Conservation (phyloP, 2,113 vertebrate genomes). For the Haemorhous mexicanus region DNA sequence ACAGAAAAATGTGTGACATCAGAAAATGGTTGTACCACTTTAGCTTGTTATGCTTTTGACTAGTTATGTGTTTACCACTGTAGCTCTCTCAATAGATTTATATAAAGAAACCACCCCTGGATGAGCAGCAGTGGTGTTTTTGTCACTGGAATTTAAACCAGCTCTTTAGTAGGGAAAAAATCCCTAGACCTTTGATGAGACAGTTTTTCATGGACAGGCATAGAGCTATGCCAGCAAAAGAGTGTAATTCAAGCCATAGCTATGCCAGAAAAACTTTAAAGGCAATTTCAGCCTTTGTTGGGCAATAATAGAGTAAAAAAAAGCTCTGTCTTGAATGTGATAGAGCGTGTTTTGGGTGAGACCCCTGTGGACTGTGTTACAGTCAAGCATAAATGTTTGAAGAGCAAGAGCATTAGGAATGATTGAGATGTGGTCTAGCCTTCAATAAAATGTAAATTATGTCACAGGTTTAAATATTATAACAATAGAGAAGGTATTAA, state of each 20-base stretch:
- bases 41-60: background rate
- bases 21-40: rapidly evolving
- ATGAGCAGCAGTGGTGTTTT: background rate
- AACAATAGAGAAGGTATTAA: background rate
- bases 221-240: background rate
- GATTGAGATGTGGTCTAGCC: background rate
- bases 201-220: background rate
- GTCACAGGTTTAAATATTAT: background rate
- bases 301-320: background rate
- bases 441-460: background rate
- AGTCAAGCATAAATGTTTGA: background rate
- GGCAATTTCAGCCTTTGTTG: background rate
- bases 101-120: background rate
- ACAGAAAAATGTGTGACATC: rapidly evolving
- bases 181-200: background rate
- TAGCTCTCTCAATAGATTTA: background rate
- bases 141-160: background rate
- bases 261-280: background rate
- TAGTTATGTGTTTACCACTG: background rate
- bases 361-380: background rate
- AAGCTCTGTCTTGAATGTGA: background rate
- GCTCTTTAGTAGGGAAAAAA: background rate
- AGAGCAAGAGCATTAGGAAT: background rate
- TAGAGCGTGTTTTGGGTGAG: background rate
- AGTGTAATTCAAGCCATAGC: background rate